Conservation (phyloP, 2,888 invertebrate species). For the Ecliptopera silaceata region DNA sequence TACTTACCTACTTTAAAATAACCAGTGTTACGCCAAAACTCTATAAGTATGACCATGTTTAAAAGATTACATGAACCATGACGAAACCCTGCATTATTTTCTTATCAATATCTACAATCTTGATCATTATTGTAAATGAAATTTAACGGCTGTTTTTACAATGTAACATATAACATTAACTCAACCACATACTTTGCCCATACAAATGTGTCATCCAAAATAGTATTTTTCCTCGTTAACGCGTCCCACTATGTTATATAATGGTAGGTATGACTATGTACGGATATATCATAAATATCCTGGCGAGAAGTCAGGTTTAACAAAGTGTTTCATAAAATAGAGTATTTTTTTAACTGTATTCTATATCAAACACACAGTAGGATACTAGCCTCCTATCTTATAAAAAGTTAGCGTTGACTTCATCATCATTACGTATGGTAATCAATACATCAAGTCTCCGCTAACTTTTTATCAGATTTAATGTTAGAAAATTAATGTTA, state of each 20-base stretch:
- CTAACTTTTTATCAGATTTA: too few relatives aligned
- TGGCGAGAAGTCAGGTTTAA: too few relatives aligned
- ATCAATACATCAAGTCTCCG: too few relatives aligned
- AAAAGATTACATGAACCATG: slow-evolving; percentile 3
- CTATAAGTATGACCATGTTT: not conserved
- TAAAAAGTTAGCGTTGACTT: too few relatives aligned
- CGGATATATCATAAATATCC: slow-evolving; percentile 4
- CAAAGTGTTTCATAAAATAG: too few relatives aligned
- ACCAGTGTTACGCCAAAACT: not conserved
- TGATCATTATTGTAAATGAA: slow-evolving; percentile 4
- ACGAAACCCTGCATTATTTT: not conserved
- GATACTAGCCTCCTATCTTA: too few relatives aligned
- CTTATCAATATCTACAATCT: slow-evolving; percentile 7
- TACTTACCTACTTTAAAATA: not conserved
- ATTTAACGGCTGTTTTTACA: slow-evolving; percentile 3
- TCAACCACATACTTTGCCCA: slow-evolving; percentile 25
- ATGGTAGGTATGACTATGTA: slow-evolving; percentile 18
- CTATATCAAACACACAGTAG: too few relatives aligned
- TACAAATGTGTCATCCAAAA: slow-evolving; percentile 25
- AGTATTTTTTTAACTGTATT: too few relatives aligned
- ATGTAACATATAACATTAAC: slow-evolving; percentile 16
- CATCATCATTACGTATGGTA: too few relatives aligned
- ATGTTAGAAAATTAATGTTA: too few relatives aligned
- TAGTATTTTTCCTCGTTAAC: slow-evolving; percentile 32
- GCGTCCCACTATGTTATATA: slow-evolving; percentile 31